phyloP scores from a whole-genome alignment of 2,797 vertebrate species.

The Gastrophryne carolinensis region DNA sequence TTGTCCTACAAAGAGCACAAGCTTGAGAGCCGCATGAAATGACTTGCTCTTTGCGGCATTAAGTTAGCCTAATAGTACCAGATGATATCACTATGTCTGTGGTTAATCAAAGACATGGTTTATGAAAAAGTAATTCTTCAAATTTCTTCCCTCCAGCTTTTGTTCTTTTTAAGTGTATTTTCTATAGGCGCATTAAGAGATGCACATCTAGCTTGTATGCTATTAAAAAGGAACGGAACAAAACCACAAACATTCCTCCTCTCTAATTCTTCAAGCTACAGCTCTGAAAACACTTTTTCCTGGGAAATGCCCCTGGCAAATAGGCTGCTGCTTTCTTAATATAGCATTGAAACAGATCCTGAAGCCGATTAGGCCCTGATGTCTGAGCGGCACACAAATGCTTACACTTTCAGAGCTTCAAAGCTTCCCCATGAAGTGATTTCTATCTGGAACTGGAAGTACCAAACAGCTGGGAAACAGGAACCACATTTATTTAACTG shows the following conservation, averaged over 20 bases:
- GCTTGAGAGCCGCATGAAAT: conserved; percentile 7
- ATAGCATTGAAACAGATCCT: conserved; percentile 26
- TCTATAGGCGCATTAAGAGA: background rate
- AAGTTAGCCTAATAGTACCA: background rate
- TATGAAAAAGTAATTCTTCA: conserved; percentile 26
- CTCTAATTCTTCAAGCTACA: background rate
- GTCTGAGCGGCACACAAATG: background rate
- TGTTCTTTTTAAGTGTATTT: background rate
- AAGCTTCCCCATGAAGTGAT: background rate
- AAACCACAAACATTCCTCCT: conserved; percentile 31
- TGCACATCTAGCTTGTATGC: conserved; percentile 4
- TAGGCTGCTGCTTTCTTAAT: conserved; percentile 17
- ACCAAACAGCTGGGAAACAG: background rate
- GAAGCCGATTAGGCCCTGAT: conserved; percentile 6
- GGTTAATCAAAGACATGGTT: background rate
- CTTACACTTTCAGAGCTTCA: conserved; percentile 31
- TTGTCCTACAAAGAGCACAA: conserved; percentile 3
- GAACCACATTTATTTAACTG: background rate
- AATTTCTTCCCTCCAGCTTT: conserved; percentile 31
- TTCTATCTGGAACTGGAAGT: background rate
- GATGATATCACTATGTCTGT: background rate
- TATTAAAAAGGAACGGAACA: conserved; percentile 3
- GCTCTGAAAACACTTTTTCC: background rate
- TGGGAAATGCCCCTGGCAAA: conserved; percentile 27
- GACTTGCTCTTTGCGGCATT: background rate